Base-by-base conservation (phyloP, 2,113 vertebrate genomes). In the Capreolus pygargus region DNA sequence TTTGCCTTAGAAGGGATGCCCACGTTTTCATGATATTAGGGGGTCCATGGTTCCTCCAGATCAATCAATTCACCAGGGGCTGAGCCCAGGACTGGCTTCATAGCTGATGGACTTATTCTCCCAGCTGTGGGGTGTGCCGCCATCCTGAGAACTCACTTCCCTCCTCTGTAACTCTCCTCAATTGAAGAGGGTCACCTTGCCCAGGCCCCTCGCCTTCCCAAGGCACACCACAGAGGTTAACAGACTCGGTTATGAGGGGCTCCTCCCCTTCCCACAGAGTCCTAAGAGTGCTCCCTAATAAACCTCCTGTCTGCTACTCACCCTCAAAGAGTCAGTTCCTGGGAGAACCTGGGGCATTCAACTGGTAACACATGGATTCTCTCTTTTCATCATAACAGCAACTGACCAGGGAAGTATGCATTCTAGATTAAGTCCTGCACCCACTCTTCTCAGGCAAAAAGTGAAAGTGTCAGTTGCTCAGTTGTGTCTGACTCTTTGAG, bases 241-340 rank as follows among this genome's bases (percentile, higher is more conserved):
- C 54, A 13, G 36, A 64, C 27, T 86, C 7, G 4, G 19, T 23
- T 60, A 61, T 76, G 87, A 19, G 14, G 30, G 30, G 47, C 55
- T 13, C 30, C 21, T 11, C 55, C 23, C 5, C 25, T 27, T 12
- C 9, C 1, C 0, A 16, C 55, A 33, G 6, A 4, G 15, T 50
- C 30, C 50, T 14, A 7, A 36, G 50, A n/a, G 3, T 30, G 5
- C 23, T 13, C 47, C n/a, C 64, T 23, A 12, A 54, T 36, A 52
- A 52, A 43, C 36, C 7, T 33, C 81, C 76, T 0, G 0, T 30
- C 27, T 13, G 30, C 23, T 11, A 4, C 30, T 13, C 12, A 19
- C n/a, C 84, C 57, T 70, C 43, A 58, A 13, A 4, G 55, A 7
- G 2, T 27, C 25, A 27, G 55, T 47, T 74, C 89, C 55, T 25